Evolutionary conservation across 2,797 vertebrate species (phyloP).

Genomic region (Sebastes taczanowskii): DNA sequence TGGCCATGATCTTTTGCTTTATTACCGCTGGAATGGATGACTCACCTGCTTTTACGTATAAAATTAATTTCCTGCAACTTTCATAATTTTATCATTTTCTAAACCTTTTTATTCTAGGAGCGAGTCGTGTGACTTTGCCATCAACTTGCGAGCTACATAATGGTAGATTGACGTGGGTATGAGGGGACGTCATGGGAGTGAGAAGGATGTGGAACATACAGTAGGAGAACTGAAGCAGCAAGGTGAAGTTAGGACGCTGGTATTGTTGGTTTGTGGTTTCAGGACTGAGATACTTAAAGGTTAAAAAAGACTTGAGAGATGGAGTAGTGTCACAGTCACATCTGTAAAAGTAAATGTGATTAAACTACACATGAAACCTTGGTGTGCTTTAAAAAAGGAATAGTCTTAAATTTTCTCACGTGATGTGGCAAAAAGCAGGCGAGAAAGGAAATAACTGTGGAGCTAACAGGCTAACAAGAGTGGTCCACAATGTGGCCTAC

Average conservation of each 20-base stretch:
- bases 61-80: neutral
- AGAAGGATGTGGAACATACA: neutral
- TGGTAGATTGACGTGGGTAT: neutral
- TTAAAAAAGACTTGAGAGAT: neutral
- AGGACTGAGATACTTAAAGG: neutral
- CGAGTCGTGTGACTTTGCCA: neutral
- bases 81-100: neutral
- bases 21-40: neutral
- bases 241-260: neutral
- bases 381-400: neutral
- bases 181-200: neutral
- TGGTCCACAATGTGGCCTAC: neutral
- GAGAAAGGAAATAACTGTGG: neutral
- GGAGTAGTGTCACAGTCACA: neutral
- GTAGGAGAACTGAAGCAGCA: too few relatives aligned
- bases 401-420: neutral
- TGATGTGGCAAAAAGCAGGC: neutral
- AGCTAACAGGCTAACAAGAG: neutral
- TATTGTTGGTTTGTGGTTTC: neutral
- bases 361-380: neutral
- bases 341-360: neutral
- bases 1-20: neutral
- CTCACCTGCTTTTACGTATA: neutral
- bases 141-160: neutral
- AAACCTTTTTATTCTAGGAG: neutral